Evolutionary conservation across 2,113 vertebrate genomes (phyloP).

Genomic region (Falco punctatus): DNA sequence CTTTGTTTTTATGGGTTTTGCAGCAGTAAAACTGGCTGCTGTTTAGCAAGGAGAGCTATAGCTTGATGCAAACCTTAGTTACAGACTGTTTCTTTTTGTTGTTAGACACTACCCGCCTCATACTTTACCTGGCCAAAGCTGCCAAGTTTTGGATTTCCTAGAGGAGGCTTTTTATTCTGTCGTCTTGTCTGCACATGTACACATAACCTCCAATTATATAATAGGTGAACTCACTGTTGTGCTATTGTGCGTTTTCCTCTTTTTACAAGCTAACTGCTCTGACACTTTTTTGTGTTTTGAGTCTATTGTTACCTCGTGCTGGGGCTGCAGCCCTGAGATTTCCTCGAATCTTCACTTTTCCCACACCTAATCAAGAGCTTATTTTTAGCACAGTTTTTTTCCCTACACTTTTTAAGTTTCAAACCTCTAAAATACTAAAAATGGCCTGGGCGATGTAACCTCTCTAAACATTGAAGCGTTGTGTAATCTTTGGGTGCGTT

Average conservation of each 20-base stretch:
- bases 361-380: slow-evolving; percentile 67
- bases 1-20: slow-evolving; percentile 73
- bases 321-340: slow-evolving; percentile 65
- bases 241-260: slow-evolving; percentile 77
- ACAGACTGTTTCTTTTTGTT: slow-evolving; percentile 79
- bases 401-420: slow-evolving; percentile 10
- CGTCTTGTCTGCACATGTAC: slow-evolving; percentile 82
- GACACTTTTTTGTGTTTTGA: slow-evolving; percentile 72
- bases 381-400: slow-evolving; percentile 45
- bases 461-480: background rate
- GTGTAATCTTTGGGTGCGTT: background rate
- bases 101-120: slow-evolving; percentile 71
- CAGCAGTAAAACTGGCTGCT: slow-evolving; percentile 72
- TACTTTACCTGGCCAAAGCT: slow-evolving; percentile 77
- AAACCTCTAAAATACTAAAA: slow-evolving; percentile 44
- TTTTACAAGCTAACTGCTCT: slow-evolving; percentile 76
- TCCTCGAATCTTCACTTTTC: slow-evolving; percentile 61
- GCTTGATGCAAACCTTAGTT: slow-evolving; percentile 72
- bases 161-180: slow-evolving; percentile 80
- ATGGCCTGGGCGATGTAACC: background rate
- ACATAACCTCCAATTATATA: slow-evolving; percentile 80
- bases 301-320: slow-evolving; percentile 76
- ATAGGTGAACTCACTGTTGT: slow-evolving; percentile 79
- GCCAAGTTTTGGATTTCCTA: slow-evolving; percentile 82
- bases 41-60: slow-evolving; percentile 74